These are phyloP conservation scores for Heliconius himera DNA, from an alignment of 1,140 invertebrate genomes.

Conservation along the genomic window DNA sequence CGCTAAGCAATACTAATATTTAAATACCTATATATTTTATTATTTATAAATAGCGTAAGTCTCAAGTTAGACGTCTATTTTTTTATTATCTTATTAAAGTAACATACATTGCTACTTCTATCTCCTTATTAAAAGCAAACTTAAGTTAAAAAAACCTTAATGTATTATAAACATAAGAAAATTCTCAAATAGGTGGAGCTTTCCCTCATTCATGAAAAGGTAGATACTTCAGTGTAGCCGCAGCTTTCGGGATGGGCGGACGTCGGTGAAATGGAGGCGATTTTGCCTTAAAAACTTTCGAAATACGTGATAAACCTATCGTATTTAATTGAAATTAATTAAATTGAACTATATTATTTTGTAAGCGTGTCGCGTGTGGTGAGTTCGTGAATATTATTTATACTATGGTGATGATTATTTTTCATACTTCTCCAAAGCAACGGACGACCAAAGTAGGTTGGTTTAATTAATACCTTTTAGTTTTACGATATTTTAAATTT, in stretches of 20 bases:
- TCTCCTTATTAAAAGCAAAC: background rate
- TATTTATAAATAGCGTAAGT: too few relatives aligned
- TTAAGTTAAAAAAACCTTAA: background rate
- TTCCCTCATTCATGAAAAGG: slow-evolving; percentile 22
- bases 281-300: slow-evolving; percentile 60
- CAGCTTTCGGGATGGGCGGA: slow-evolving; percentile 54
- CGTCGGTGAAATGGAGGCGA: slow-evolving; percentile 46
- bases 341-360: slow-evolving; percentile 16
- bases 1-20: too few relatives aligned
- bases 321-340: slow-evolving; percentile 37
- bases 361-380: slow-evolving; percentile 45
- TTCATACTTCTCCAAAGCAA: slow-evolving; percentile 24
- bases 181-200: slow-evolving; percentile 12
- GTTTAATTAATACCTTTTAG: slow-evolving; percentile 13
- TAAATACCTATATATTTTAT: too few relatives aligned
- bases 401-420: slow-evolving; percentile 42
- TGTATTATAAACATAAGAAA: slow-evolving; percentile 18
- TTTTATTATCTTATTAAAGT: background rate
- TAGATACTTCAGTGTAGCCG: slow-evolving; percentile 56
- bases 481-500: background rate
- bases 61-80: too few relatives aligned
- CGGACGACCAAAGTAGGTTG: slow-evolving; percentile 33
- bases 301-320: slow-evolving; percentile 44
- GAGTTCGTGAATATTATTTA: slow-evolving; percentile 35
- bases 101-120: background rate